Conservation (phyloP, 2,797 vertebrate species). For the Myotis pilosus region DNA sequence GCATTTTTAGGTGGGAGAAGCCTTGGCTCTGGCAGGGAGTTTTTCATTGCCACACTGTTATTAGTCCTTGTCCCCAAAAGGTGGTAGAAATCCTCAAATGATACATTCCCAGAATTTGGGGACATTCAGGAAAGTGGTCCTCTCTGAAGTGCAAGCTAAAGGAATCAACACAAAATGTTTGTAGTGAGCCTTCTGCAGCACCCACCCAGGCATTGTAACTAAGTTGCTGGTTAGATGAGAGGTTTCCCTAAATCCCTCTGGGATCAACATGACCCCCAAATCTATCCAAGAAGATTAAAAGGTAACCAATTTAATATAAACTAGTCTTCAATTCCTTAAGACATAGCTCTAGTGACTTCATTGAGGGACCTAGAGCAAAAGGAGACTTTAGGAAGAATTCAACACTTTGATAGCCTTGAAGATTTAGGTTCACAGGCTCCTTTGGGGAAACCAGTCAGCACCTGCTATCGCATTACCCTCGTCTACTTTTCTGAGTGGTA, state of each 20-base stretch:
- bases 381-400: not conserved
- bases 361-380: not conserved
- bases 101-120: not conserved
- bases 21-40: not conserved
- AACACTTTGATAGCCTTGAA: not conserved
- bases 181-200: not conserved
- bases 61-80: not conserved
- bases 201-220: not conserved
- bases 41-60: not conserved
- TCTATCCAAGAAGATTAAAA: slow-evolving; percentile 56
- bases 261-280: not conserved
- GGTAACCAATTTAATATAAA: slow-evolving; percentile 55
- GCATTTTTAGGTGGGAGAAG: not conserved
- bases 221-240: slow-evolving; percentile 40
- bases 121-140: not conserved
- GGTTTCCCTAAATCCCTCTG: slow-evolving; percentile 22
- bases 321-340: slow-evolving; percentile 38
- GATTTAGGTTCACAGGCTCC: not conserved
- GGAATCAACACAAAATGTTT: not conserved
- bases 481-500: not conserved
- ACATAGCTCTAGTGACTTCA: not conserved
- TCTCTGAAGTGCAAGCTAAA: not conserved
- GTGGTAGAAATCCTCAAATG: not conserved
- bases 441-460: not conserved
- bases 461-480: not conserved